phyloP scores from a whole-genome alignment of 2,797 vertebrate species.

The Kryptolebias ocellatus region DNA sequence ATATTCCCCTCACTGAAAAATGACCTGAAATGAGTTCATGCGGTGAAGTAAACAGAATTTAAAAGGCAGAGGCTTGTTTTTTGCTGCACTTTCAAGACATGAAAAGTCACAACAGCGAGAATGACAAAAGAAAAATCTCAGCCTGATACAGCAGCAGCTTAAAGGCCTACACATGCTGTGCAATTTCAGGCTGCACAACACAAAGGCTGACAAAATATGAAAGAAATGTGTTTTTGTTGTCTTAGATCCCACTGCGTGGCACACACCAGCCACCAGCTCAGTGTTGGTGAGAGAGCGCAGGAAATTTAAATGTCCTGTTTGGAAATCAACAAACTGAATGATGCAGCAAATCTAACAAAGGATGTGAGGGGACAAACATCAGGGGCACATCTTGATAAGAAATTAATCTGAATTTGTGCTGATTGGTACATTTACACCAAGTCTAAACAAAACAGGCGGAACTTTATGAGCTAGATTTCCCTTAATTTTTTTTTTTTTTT shows the following conservation, averaged over 20 bases:
- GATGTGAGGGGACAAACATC: too few relatives aligned
- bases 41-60: slow-evolving; percentile 7
- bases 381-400: too few relatives aligned
- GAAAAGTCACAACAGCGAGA: slow-evolving; percentile 12
- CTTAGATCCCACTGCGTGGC: not conserved
- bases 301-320: not conserved
- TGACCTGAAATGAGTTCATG: not conserved
- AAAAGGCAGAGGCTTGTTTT: slow-evolving; percentile 9
- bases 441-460: too few relatives aligned
- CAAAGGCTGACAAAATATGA: slow-evolving; percentile 7
- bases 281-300: not conserved
- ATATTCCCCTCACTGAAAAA: not conserved
- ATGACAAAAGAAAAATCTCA: slow-evolving; percentile 2
- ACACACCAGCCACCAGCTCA: not conserved
- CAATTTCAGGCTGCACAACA: slow-evolving; percentile 4
- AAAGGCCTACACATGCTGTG: slow-evolving; percentile 13
- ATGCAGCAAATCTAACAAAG: too few relatives aligned
- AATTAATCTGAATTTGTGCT: too few relatives aligned
- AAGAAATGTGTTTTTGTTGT: not conserved
- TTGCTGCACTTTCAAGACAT: not conserved
- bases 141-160: not conserved
- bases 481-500: too few relatives aligned
- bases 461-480: too few relatives aligned
- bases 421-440: too few relatives aligned
- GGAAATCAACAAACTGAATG: too few relatives aligned